Percentiles rank a stretch among this genome's conserved stretches.
Evolutionary conservation across 2,888 invertebrate genomes (phyloP).

Genomic region (Lepidochrysops patricia): DNA sequence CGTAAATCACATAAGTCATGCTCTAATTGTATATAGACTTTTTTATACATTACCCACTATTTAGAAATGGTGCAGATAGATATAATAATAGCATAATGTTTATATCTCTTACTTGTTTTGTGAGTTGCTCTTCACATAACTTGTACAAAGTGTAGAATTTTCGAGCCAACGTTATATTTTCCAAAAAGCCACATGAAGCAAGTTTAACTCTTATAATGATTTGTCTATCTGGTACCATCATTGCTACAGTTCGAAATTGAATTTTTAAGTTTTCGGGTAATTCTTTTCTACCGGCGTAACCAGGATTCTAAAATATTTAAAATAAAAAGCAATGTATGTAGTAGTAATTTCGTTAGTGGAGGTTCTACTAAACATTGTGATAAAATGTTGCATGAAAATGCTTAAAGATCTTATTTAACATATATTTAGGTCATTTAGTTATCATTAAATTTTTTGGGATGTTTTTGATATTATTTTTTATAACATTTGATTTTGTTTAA

Average conservation of each 20-base stretch:
- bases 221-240: constrained; percentile 99
- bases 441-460: too few species aligned
- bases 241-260: constrained; percentile 97
- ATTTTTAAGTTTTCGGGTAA: constrained; percentile 97
- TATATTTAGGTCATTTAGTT: too few species aligned
- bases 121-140: constrained; percentile 96
- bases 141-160: constrained; percentile 98
- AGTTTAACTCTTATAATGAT: constrained; percentile 97
- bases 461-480: not conserved
- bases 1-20: too few species aligned
- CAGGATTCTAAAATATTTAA: constrained; percentile 84
- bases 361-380: too few species aligned
- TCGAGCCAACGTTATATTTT: constrained; percentile 94
- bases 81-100: too few species aligned
- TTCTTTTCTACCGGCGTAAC: constrained; percentile 96
- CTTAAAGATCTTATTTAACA: too few species aligned
- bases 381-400: too few species aligned
- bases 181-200: constrained; percentile 95
- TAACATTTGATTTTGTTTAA: not conserved
- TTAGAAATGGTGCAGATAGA: too few species aligned
- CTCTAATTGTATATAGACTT: too few species aligned
- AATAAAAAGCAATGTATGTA: too few species aligned
- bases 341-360: too few species aligned
- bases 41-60: too few species aligned
- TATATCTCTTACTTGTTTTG: constrained; percentile 83